These are phyloP conservation scores for Epizoanthus illoricatus DNA, from an alignment of 92 coral and sea anemone species.

Conservation along the genomic window DNA sequence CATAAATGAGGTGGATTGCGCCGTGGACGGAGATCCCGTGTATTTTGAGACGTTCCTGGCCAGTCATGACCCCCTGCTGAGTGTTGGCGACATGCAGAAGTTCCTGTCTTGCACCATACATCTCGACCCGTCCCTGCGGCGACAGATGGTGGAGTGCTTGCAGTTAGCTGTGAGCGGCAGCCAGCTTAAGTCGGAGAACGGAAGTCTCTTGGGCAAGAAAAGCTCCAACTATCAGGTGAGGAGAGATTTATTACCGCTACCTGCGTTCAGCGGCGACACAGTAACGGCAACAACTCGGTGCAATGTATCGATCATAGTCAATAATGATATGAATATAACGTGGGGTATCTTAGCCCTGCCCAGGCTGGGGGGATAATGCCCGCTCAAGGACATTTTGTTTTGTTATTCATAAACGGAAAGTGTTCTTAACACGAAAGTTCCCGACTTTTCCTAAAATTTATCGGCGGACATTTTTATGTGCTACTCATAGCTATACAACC, in stretches of 20 bases:
- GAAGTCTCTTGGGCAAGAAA: constrained; percentile 65
- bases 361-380: no score
- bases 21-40: constrained; percentile 95
- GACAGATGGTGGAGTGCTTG: constrained; percentile 91
- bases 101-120: constrained; percentile 86
- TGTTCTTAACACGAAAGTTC: no score
- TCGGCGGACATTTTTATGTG: no score
- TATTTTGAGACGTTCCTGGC: constrained; percentile 95
- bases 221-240: constrained; percentile 70
- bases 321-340: no score
- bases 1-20: constrained; percentile 88
- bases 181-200: constrained; percentile 75
- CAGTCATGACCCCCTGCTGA: constrained; percentile 88
- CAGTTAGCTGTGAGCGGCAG: constrained; percentile 60
- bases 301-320: no score
- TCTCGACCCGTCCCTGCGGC: constrained; percentile 84
- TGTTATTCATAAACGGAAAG: no score
- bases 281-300: no score
- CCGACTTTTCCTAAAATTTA: no score
- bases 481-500: no score
- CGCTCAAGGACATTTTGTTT: no score
- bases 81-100: constrained; percentile 75
- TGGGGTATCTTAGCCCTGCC: no score
- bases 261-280: no score
- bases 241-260: neutral